Evolutionary conservation across 2,113 vertebrate species (phyloP).

Genomic region (Cacatua alba): DNA sequence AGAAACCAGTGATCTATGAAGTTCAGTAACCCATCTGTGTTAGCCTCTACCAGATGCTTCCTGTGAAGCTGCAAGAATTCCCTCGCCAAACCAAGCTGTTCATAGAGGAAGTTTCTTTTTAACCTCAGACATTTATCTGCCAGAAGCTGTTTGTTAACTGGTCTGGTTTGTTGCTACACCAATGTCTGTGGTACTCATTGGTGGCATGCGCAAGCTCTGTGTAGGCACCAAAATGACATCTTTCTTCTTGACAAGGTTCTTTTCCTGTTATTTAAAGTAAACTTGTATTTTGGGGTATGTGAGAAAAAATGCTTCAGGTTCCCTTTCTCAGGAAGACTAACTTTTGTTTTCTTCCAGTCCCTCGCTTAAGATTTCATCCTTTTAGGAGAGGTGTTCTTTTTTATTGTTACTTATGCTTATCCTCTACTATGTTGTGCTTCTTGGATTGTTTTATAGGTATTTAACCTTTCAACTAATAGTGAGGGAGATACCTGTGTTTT

Average conservation of each 20-base stretch:
- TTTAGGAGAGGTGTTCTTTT: neutral
- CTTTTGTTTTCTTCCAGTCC: neutral
- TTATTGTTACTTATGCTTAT: neutral
- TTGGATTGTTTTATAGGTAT: neutral
- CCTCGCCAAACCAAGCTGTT: neutral
- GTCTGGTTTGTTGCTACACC: neutral
- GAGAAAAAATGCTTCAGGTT: neutral
- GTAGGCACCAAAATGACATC: neutral
- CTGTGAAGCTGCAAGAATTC: neutral
- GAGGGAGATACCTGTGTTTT: neutral
- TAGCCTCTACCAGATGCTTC: neutral
- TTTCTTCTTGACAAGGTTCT: neutral
- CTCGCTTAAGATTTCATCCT: fast-evolving
- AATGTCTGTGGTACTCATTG: neutral
- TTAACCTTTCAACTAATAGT: neutral
- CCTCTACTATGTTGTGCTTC: neutral
- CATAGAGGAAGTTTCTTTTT: neutral
- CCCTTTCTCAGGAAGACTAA: neutral
- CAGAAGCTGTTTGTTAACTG: constrained; percentile 10
- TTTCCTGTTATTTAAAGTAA: neutral
- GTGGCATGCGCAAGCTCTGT: neutral
- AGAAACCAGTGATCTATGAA: neutral
- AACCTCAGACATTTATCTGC: neutral
- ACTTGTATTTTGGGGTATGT: neutral
- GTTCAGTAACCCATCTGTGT: neutral